Evolutionary conservation across 2,113 vertebrate genomes (phyloP), one percentile per base, ranked within the genome.

Genomic region (Lethenteron reissneri): DNA sequence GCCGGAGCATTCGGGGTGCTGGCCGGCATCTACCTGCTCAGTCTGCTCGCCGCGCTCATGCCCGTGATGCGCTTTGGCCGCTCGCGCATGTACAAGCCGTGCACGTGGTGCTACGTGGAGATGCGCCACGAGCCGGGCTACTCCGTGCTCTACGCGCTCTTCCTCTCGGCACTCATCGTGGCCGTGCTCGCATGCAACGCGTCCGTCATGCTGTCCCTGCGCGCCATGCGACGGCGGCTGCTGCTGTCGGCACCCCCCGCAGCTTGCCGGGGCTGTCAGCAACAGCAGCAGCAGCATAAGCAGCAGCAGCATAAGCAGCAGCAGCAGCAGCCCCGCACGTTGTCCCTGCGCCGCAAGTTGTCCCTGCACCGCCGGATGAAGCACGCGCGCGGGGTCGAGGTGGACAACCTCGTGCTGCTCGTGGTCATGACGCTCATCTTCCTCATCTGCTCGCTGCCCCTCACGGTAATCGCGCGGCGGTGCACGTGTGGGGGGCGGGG

Each of bases 391-490:
- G n/a, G n/a, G 9, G 25, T 68, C 77, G 94, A 99, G 80, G 83
- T 88, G 10, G 88, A 96, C 77, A 87, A 90, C 68, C 89, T 99
- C 17, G 84, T 90, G 41, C 82, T 95, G 2, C 79, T 99, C 72
- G 81, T 88, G 74, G 80, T 97, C 76, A 92, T 97, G 87, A 94
- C 92, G 68, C 81, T 86, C 79, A 86, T 82, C 78, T 95, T 97
- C 68, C 82, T 87, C 73, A 78, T 91, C 76, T 99, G 92, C 78
- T 92, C 88, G 1, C 74, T 95, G 76, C 94, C 94, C 0, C 81
- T 96, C 73, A 84, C 88, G 78, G 94, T 97, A 83, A 91, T n/a
- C 25, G 41, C 41, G 41, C 41, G 41, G 41, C 41, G 41, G 41
- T 41, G 41, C 41, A 41, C 41, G 41, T 41, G 41, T 41, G 41